Conservation (phyloP, 2,888 invertebrate species). For the Hoplodrina blanda region DNA sequence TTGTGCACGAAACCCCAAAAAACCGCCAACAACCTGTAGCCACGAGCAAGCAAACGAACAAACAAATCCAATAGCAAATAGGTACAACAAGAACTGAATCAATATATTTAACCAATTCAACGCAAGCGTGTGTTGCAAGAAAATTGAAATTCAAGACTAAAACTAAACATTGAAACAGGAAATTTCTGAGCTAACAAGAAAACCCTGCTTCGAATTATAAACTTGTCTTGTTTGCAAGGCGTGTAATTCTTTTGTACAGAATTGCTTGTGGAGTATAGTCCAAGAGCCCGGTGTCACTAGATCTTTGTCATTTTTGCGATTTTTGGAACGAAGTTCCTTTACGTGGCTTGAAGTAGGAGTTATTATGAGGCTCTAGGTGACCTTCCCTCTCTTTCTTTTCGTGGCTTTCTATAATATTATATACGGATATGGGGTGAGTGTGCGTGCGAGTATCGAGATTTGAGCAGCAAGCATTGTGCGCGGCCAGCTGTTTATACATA, state of each 20-base stretch:
- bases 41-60: slow-evolving; percentile 4
- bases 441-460: no score
- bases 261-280: slow-evolving; percentile 17
- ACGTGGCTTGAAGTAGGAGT: no score
- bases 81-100: slow-evolving; percentile 19
- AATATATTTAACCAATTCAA: slow-evolving; percentile 38
- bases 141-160: slow-evolving; percentile 65
- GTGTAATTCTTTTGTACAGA: slow-evolving; percentile 40
- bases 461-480: no score
- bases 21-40: not conserved
- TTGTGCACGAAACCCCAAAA: not conserved
- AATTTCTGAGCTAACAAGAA: slow-evolving; percentile 64
- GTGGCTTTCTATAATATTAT: no score
- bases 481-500: no score
- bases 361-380: no score
- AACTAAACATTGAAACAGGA: slow-evolving; percentile 37
- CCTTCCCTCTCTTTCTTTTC: no score
- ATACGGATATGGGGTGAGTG: no score
- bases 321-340: no score
- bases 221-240: slow-evolving; percentile 52
- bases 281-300: no score
- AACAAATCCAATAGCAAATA: slow-evolving; percentile 22
- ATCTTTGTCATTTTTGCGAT: no score
- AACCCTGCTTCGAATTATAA: slow-evolving; percentile 69
- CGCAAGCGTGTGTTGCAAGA: slow-evolving; percentile 33